These are phyloP conservation scores for Thamnophis sirtalis DNA, from an alignment of 2,113 vertebrate genomes.

Conservation along the genomic window DNA sequence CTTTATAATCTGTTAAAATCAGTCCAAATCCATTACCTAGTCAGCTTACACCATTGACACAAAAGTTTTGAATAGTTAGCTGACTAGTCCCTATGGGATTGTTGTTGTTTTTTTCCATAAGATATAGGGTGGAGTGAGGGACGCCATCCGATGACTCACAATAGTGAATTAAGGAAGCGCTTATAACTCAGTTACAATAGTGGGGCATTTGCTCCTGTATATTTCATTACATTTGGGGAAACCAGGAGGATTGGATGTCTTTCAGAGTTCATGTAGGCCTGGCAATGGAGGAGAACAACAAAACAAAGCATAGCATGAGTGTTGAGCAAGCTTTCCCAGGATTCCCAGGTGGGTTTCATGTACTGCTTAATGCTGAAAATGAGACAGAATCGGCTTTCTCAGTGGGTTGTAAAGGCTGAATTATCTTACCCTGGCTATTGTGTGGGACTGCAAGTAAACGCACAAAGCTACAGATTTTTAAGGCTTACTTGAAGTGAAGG, in stretches of 20 bases:
- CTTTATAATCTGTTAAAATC: background rate
- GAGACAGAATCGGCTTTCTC: constrained; percentile 70
- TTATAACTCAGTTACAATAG: constrained; percentile 63
- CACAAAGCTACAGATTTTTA: constrained; percentile 66
- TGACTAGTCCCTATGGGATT: constrained; percentile 33
- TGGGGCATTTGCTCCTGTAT: constrained; percentile 67
- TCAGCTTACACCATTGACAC: constrained; percentile 37
- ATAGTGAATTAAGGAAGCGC: constrained; percentile 55
- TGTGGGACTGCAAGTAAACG: constrained; percentile 55
- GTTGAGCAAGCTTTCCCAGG: constrained; percentile 73
- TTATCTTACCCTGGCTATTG: constrained; percentile 72
- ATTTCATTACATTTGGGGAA: constrained; percentile 78
- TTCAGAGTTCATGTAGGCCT: constrained; percentile 61
- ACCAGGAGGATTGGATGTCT: constrained; percentile 73
- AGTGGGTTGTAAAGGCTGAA: constrained; percentile 59
- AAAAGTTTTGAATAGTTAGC: constrained; percentile 27
- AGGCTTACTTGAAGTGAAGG: constrained; percentile 59
- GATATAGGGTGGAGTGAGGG: constrained; percentile 2
- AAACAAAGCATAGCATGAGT: constrained; percentile 63
- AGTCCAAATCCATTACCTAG: background rate
- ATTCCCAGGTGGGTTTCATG: constrained; percentile 85
- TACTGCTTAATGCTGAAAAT: constrained; percentile 74
- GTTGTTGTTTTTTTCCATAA: constrained; percentile 14
- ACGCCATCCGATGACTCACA: constrained; percentile 36
- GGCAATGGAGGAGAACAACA: constrained; percentile 70